These are phyloP conservation scores for Eucera pruinosa DNA, from an alignment of 2,888 invertebrate species.

Conservation along the genomic window DNA sequence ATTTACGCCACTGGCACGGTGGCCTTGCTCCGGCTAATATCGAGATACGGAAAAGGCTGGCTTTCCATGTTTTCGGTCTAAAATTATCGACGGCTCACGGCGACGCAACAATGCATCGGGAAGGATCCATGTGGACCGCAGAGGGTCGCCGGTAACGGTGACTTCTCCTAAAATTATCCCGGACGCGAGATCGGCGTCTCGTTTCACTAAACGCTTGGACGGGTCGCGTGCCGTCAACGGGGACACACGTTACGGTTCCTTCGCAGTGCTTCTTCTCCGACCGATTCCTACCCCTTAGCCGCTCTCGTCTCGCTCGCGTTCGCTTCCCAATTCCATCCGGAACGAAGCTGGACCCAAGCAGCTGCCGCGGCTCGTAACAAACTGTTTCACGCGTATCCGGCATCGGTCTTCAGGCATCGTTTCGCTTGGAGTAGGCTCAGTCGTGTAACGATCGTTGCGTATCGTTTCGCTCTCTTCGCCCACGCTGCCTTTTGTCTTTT, in stretches of 20 bases:
- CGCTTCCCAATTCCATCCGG: conserved; percentile 36
- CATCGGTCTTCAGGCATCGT: too few species aligned
- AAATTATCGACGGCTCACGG: conserved; percentile 51
- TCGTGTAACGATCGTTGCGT: too few species aligned
- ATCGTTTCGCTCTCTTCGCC: too few species aligned
- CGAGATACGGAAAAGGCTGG: conserved; percentile 43
- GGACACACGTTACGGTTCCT: conserved; percentile 4
- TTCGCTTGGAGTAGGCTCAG: too few species aligned
- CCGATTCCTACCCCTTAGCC: conserved; percentile 3
- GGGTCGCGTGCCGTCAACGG: conserved; percentile 64
- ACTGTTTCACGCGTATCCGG: too few species aligned
- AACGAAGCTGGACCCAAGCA: conserved; percentile 43
- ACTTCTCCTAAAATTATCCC: conserved; percentile 78
- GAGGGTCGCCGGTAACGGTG: conserved; percentile 29
- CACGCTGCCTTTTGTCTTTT: too few species aligned
- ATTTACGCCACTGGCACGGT: neutral
- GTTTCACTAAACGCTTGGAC: conserved; percentile 55
- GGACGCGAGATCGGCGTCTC: conserved; percentile 70
- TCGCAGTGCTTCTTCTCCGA: neutral
- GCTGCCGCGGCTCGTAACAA: conserved; percentile 64
- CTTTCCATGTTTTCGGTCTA: conserved; percentile 56
- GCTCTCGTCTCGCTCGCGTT: too few species aligned
- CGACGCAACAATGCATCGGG: conserved; percentile 53
- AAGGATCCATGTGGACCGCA: conserved; percentile 76
- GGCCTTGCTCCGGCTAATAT: conserved; percentile 1